Evolutionary conservation across 2,888 invertebrate species (phyloP).

Genomic region (Scelioninae gen. 1): DNA sequence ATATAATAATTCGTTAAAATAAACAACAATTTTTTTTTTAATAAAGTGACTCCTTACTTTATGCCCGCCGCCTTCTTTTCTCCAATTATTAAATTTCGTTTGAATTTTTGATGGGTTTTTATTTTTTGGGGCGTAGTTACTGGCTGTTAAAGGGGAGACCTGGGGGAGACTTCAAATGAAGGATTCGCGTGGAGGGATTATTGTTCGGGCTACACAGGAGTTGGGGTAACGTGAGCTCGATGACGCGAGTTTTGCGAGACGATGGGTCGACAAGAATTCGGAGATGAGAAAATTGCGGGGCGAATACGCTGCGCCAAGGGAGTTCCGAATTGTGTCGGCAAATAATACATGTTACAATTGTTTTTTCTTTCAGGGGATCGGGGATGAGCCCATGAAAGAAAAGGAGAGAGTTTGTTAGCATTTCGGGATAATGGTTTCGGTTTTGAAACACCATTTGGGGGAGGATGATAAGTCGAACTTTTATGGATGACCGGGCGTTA

Average conservation of each 20-base stretch:
- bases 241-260: slow-evolving; percentile 41
- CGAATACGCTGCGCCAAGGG: neutral
- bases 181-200: slow-evolving; percentile 48
- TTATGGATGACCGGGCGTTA: slow-evolving; percentile 5
- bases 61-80: neutral
- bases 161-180: slow-evolving; percentile 30
- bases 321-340: slow-evolving; percentile 9
- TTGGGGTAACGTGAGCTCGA: slow-evolving; percentile 28
- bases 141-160: slow-evolving; percentile 22
- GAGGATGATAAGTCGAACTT: slow-evolving; percentile 30
- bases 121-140: slow-evolving; percentile 20
- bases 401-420: slow-evolving; percentile 25
- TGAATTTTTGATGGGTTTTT: slow-evolving; percentile 36
- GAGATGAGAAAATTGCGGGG: slow-evolving; percentile 37
- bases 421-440: slow-evolving; percentile 21
- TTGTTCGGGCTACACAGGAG: slow-evolving; percentile 22
- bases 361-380: slow-evolving; percentile 1
- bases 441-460: neutral
- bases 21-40: slow-evolving; percentile 1
- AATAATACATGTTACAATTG: slow-evolving; percentile 18
- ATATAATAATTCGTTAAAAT: no score
- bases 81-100: slow-evolving; percentile 45
- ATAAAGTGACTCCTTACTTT: neutral
- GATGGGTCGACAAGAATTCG: slow-evolving; percentile 47
- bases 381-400: neutral